Evolutionary conservation across 2,797 vertebrate genomes (phyloP).

Genomic region (Anomalospiza imberbis): DNA sequence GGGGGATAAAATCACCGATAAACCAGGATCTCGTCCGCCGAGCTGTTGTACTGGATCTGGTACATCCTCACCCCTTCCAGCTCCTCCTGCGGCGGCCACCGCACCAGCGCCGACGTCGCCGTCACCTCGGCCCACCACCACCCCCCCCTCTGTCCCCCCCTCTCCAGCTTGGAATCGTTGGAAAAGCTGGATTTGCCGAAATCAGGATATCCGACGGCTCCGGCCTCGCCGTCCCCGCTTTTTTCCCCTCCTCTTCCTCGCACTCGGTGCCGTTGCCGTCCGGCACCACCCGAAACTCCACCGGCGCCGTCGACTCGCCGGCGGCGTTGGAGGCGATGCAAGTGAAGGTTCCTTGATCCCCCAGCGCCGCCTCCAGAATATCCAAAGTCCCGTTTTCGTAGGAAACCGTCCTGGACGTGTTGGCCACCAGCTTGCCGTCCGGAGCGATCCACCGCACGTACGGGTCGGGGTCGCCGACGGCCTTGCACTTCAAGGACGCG

Average conservation of each 20-base stretch:
- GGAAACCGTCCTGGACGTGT: conserved; percentile 85
- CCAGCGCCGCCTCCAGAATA: conserved; percentile 57
- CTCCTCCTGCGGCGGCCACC: conserved; percentile 88
- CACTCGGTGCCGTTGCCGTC: conserved; percentile 82
- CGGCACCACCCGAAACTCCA: conserved; percentile 84
- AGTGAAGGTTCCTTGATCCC: conserved; percentile 87
- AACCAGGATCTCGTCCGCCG: conserved; percentile 87
- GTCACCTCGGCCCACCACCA: conserved; percentile 85
- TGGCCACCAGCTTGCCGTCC: conserved; percentile 87
- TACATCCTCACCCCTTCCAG: conserved; percentile 89
- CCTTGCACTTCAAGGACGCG: conserved; percentile 88
- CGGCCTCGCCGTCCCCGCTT: conserved; percentile 51
- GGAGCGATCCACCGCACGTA: conserved; percentile 91
- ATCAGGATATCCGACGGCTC: conserved; percentile 79
- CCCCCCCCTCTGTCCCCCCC: conserved; percentile 75
- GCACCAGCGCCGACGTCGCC: conserved; percentile 83
- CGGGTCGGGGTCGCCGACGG: conserved; percentile 90
- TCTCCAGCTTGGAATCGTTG: background rate
- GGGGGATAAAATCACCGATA: conserved; percentile 79
- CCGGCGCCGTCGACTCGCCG: conserved; percentile 86
- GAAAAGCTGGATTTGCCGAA: conserved; percentile 42
- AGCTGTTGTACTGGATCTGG: conserved; percentile 97
- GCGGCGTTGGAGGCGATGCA: conserved; percentile 94
- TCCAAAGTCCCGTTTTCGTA: conserved; percentile 91
- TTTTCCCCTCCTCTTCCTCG: conserved; percentile 77